These are phyloP conservation scores for Nesogale talazaci DNA, from an alignment of 2,113 vertebrate genomes.

Conservation along the genomic window DNA sequence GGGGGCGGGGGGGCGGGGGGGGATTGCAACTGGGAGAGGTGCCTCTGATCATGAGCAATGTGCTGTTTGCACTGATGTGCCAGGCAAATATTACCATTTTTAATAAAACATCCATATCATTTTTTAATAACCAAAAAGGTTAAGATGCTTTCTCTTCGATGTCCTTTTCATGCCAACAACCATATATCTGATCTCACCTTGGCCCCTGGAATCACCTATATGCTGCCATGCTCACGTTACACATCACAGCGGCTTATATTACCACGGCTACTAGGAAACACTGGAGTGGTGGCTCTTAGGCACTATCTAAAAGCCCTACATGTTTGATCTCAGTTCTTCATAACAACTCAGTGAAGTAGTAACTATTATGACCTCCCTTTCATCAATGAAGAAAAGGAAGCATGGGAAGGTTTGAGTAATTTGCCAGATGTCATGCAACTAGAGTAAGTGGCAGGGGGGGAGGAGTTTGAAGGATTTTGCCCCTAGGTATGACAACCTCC, in stretches of 20 bases:
- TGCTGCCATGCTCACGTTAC: neutral
- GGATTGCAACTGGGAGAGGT: no score
- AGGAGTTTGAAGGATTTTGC: slow-evolving; percentile 27
- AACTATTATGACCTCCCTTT: neutral
- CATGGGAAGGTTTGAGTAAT: neutral
- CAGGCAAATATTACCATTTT: neutral
- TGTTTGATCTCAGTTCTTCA: neutral
- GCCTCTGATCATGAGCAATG: neutral
- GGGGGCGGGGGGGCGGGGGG: neutral
- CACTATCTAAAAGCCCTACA: neutral
- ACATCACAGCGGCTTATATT: neutral
- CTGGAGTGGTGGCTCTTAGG: neutral
- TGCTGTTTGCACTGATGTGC: no score
- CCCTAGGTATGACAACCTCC: no score
- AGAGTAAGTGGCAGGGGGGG: slow-evolving; percentile 20
- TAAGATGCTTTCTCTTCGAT: neutral
- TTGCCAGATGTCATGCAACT: neutral
- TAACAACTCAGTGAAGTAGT: neutral
- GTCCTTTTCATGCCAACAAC: neutral
- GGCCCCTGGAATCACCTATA: accelerated
- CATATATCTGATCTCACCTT: no score
- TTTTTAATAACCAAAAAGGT: neutral
- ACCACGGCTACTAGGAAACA: neutral
- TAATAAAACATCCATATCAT: no score
- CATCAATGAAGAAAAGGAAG: neutral